Conservation (phyloP, 30 jellyfish, hydroid and myxozoan genomes). For the Hydractinia symbiolongicarpus region DNA sequence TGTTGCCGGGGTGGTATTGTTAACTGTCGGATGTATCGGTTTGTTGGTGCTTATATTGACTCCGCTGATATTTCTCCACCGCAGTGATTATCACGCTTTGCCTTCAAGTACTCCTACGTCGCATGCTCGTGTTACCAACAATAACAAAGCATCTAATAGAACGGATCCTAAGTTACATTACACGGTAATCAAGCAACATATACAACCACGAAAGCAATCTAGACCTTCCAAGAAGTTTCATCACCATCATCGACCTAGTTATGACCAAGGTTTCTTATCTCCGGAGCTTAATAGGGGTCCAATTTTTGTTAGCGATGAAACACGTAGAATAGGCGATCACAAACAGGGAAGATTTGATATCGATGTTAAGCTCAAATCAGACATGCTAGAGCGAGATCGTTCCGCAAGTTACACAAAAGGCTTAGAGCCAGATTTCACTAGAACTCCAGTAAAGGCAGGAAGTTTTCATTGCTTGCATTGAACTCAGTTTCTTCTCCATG, state of each 20-base stretch:
- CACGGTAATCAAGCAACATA: background rate
- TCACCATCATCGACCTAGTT: conserved; percentile 4
- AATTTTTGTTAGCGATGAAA: conserved; percentile 13
- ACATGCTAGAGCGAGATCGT: background rate
- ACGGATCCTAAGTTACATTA: background rate
- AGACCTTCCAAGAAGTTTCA: background rate
- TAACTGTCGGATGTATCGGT: conserved; percentile 15
- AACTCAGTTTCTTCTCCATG: background rate
- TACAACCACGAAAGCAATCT: conserved; percentile 10
- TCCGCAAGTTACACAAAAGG: background rate
- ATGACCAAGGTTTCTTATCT: conserved; percentile 21
- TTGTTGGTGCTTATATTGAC: background rate
- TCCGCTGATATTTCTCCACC: conserved; percentile 11
- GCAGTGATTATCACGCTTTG: background rate
- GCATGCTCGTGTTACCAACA: background rate
- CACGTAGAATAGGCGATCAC: background rate
- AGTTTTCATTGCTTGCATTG: conserved; percentile 14
- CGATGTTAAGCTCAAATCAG: background rate
- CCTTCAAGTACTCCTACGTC: background rate
- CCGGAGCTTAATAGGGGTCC: conserved; percentile 21
- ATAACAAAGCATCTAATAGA: background rate
- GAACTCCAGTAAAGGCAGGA: conserved; percentile 12
- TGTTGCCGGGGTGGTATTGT: background rate
- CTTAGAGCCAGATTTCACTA: background rate
- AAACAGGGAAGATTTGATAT: background rate